Evolutionary conservation across 2,113 vertebrate genomes (phyloP).

Genomic region (Guaruba guarouba): DNA sequence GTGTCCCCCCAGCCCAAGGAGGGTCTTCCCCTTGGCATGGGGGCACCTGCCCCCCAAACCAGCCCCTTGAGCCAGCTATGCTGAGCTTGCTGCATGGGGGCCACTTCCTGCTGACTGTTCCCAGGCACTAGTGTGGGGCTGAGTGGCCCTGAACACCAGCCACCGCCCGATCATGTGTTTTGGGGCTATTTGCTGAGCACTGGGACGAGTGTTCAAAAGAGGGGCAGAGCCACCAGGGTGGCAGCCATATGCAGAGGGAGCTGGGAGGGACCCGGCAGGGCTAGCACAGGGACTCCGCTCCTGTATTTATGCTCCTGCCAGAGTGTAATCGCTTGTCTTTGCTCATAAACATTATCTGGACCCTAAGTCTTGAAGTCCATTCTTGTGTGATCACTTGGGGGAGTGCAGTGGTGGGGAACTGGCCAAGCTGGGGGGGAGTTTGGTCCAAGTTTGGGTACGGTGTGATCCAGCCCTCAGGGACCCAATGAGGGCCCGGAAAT

Average conservation of each 20-base stretch:
- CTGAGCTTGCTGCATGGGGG: neutral
- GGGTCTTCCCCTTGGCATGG: neutral
- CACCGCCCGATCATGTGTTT: fast-evolving
- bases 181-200: neutral
- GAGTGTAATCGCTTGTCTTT: slow-evolving; percentile 46
- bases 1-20: neutral
- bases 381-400: neutral
- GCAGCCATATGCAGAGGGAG: neutral
- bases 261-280: neutral
- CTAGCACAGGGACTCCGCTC: neutral
- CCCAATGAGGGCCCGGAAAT: neutral
- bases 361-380: neutral
- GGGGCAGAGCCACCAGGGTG: neutral
- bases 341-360: slow-evolving; percentile 64
- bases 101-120: neutral
- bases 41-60: neutral
- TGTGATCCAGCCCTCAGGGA: neutral
- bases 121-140: neutral
- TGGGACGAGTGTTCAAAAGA: neutral
- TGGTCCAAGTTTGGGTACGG: neutral
- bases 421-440: neutral
- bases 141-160: fast-evolving
- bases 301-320: slow-evolving; percentile 18
- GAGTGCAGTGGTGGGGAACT: neutral
- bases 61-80: fast-evolving